Percentiles rank a stretch among this genome's conserved stretches.
phyloP scores from a whole-genome alignment of 2,797 vertebrate genomes.

The Enteromius mattozi region DNA sequence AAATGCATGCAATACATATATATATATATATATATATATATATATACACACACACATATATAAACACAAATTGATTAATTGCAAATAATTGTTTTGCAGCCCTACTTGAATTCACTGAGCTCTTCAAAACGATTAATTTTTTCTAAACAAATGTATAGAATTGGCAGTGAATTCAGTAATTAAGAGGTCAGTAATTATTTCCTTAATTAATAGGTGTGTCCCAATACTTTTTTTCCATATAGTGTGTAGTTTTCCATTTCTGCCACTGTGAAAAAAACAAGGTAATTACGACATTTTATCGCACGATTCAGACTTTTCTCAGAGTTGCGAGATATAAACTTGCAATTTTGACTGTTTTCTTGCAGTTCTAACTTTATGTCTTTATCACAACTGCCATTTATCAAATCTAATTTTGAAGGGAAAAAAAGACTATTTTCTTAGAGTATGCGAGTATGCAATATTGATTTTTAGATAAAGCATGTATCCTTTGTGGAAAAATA shows the following conservation, averaged over 20 bases:
- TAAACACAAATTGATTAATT: too few species aligned
- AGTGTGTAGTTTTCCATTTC: neutral
- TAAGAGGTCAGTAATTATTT: neutral
- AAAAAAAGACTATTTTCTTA: neutral
- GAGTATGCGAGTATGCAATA: neutral
- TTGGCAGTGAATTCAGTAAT: neutral
- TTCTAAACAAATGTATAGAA: neutral
- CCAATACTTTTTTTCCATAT: neutral
- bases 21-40: too few species aligned
- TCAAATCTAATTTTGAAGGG: neutral
- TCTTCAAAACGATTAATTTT: neutral
- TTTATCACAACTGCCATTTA: neutral
- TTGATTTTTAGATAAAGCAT: neutral
- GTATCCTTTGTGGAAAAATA: neutral
- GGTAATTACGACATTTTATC: too few species aligned
- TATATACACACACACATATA: too few species aligned
- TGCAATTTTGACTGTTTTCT: neutral
- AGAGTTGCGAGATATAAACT: neutral
- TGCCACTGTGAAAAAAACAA: too few species aligned
- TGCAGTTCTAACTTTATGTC: neutral
- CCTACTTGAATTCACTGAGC: too few species aligned
- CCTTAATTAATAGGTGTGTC: neutral
- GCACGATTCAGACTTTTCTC: neutral
- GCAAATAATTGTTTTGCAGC: too few species aligned
- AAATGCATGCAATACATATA: too few species aligned